Base-by-base conservation (phyloP, 1,140 invertebrate species). In the Dendroctonus ponderosae region DNA sequence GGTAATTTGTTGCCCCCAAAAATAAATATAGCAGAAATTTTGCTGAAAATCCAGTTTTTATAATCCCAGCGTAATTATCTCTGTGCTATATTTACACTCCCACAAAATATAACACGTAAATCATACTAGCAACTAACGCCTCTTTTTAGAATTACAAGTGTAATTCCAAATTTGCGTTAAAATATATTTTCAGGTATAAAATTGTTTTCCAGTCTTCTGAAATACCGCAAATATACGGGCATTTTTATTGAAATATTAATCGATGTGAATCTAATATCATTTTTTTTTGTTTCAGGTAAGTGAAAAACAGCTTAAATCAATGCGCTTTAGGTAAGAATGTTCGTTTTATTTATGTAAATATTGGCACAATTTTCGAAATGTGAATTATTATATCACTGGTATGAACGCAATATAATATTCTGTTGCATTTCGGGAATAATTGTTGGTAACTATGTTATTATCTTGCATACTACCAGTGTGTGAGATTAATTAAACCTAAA, bases 231-330 rank as follows among this genome's bases (percentile, higher is more conserved):
- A 52, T 26, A 14, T 52, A 5, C 37, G 37, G 6, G 50, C 12
- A 46, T 9, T 46, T 11, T 11, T 12, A 4, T 2, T 46, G 43
- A 46, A 46, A 11, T 4, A 46, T 46, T 49, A 37, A 37, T 48
- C 11, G 8, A 50, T n/a, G 26, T 15, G n/a, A 15, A 62, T 40
- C 12, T 66, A 58, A 54, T 26, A n/a, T 62, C 54, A 52, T 63
- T 68, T 60, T 58, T 62, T 70, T 63, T 64, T 70, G 48, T 70
- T 70, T 62, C 62, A 70, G 69, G 69, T 70, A 68, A 70, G 69
- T 70, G 50, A 58, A 42, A 43, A 67, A 62, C 56, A 7, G 11
- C 38, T 56, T 57, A 8, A n/a, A 8, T 9, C 66, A 11, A 12
- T 14, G 15, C 46, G 9, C 41, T 46, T 46, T 59, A 58, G 48